A percentile compares a stretch with the other conserved stretches of the same genome.
Conservation (phyloP, 2,113 vertebrate species). For the Phaethon lepturus region DNA sequence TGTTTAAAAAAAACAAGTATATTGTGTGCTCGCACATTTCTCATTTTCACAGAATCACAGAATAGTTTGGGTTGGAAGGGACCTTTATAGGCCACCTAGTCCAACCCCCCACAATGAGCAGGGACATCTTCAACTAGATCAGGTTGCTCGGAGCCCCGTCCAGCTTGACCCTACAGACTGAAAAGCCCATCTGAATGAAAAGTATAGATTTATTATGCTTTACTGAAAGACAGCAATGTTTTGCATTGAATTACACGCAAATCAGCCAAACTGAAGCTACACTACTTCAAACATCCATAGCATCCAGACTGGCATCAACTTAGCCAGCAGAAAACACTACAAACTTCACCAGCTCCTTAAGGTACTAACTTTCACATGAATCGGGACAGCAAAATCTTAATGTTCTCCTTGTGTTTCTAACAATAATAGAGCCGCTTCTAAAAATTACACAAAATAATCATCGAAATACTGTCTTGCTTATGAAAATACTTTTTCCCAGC, state of each 20-base stretch:
- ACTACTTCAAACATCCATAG: background rate
- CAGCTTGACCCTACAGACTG: background rate
- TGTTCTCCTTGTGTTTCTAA: background rate
- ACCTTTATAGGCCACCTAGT: too few relatives aligned
- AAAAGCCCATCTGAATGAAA: background rate
- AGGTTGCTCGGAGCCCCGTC: too few relatives aligned
- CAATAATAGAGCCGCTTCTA: background rate
- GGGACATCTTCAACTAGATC: too few relatives aligned
- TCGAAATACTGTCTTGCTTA: background rate
- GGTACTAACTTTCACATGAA: background rate
- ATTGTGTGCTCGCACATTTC: background rate
- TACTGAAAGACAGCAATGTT: background rate
- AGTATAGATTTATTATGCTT: background rate
- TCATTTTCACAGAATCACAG: background rate
- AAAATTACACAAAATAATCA: background rate
- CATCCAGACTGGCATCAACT: background rate
- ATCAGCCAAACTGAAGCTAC: background rate
- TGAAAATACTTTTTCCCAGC: background rate
- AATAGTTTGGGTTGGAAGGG: too few relatives aligned
- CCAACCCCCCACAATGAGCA: too few relatives aligned
- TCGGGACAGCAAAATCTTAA: background rate
- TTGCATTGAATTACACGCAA: background rate
- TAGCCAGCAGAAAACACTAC: background rate
- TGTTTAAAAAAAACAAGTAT: background rate
- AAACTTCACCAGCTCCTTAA: background rate